Conservation (phyloP, 2,888 invertebrate genomes). For the Metellina segmentata region DNA sequence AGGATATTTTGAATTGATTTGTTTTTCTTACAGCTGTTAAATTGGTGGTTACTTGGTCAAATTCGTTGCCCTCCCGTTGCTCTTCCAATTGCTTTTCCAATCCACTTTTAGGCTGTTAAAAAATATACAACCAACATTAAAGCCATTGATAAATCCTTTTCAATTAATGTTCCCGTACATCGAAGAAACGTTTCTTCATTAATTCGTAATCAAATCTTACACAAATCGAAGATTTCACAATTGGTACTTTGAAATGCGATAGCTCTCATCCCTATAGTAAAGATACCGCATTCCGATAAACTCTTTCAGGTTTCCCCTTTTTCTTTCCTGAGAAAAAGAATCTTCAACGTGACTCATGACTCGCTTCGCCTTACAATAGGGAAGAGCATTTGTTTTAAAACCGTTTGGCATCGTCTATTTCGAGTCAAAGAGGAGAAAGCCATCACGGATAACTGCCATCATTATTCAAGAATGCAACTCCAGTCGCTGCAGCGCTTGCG, state of each 20-base stretch:
- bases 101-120: no score
- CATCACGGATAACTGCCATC: constrained; percentile 62
- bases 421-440: neutral
- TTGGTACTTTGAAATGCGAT: constrained; percentile 1
- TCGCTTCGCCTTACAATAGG: constrained; percentile 7
- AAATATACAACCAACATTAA: no score
- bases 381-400: constrained; percentile 64
- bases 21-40: no score
- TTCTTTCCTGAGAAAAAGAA: neutral
- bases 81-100: no score
- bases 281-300: constrained; percentile 14
- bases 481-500: constrained; percentile 12
- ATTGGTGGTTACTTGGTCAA: no score
- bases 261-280: neutral
- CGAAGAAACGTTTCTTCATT: no score
- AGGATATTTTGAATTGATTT: no score
- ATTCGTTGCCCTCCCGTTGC: no score
- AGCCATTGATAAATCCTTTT: no score
- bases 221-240: neutral
- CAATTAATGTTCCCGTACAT: no score
- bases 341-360: constrained; percentile 16
- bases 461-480: constrained; percentile 54
- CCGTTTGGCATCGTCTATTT: constrained; percentile 8
- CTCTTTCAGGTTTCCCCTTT: neutral
- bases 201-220: no score